Evolutionary conservation across 92 coral and sea anemone genomes (phyloP), one percentile per base, ranked within the genome.

Genomic region (Hydrozoanthus gracilis): DNA sequence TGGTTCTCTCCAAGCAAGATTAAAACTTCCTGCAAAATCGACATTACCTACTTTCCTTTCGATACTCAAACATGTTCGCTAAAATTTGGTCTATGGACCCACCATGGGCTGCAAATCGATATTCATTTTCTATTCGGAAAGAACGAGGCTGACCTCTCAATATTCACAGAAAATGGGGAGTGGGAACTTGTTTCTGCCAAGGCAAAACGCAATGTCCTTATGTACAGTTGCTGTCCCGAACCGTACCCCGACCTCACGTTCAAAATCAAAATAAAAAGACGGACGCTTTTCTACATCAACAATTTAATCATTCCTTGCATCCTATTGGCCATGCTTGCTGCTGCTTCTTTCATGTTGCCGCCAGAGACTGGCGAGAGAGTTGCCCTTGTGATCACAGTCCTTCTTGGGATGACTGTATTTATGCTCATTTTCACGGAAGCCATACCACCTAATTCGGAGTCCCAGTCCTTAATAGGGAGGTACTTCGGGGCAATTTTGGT

Each of bases 311-410:
- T 96, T 4, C 99, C 99, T 3, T 96, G 99, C 64, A 76, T 96
- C 12, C 88, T 96, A 52, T 88, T 96, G 75, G 99, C 95, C 47
- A 87, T 91, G 48, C 88, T 96, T 47, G 95, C 98, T 16, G 91
- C 92, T 20, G 84, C 89, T 8, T 91, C 99, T 6, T 96, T 96
- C 82, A 86, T 95, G 48, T 93, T 96, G 55, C 99, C 99, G 75
- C 99, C 99, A 49, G 97, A 96, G 86, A 93, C 99, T 47, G 99
- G 99, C 51, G 99, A 96, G 76, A 86, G 99, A 78, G 95, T 96
- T 51, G 95, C 99, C 14, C 91, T 96, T 14, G 98, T 95, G 73
- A 91, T 96, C 73, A 96, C 99, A 5, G 94, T 96, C 54, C 91
- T 95, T 56, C 89, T 93, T 8, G 99, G 99, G 14, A 94, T 96